A percentile compares a stretch with the other conserved stretches of the same genome.
Conservation (phyloP, 2,113 vertebrate species). For the Toxotes chatareus region DNA sequence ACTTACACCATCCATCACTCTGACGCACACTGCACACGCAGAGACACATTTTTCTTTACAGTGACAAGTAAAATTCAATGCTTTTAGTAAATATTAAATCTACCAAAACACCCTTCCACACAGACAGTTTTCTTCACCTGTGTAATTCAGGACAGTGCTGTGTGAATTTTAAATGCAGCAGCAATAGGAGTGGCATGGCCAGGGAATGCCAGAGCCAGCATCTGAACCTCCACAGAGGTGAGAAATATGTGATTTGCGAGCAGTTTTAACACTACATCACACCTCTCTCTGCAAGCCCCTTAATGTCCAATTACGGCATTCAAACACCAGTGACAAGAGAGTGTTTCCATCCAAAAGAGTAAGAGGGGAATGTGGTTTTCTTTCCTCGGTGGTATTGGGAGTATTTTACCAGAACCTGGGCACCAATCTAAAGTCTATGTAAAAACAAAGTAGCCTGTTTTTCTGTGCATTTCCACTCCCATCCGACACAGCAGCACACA, state of each 20-base stretch:
- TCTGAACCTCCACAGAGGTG: constrained; percentile 63
- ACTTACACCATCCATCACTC: constrained; percentile 78
- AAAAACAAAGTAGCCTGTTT: constrained; percentile 64
- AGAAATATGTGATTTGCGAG: constrained; percentile 71
- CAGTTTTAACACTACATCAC: constrained; percentile 72
- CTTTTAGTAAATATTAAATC: constrained; percentile 66
- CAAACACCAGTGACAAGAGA: constrained; percentile 55
- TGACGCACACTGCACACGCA: constrained; percentile 58
- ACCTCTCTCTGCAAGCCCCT: constrained; percentile 73
- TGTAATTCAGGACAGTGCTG: constrained; percentile 34
- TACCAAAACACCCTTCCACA: constrained; percentile 5
- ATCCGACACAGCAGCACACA: constrained; percentile 69
- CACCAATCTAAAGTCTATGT: constrained; percentile 60
- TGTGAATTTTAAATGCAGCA: constrained; percentile 25
- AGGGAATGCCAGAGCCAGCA: constrained; percentile 16
- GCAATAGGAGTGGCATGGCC: not conserved
- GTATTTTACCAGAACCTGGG: constrained; percentile 74
- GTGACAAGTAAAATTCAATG: constrained; percentile 67
- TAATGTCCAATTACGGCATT: constrained; percentile 74
- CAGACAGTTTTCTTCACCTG: constrained; percentile 57
- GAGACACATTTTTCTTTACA: constrained; percentile 39
- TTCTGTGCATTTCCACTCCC: constrained; percentile 62
- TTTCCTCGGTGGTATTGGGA: constrained; percentile 59
- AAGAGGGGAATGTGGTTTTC: constrained; percentile 59
- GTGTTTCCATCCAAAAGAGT: constrained; percentile 72